Evolutionary conservation across 1,140 invertebrate species (phyloP), one percentile per base, ranked within the genome.

Genomic region (Heliconius hewitsoni): DNA sequence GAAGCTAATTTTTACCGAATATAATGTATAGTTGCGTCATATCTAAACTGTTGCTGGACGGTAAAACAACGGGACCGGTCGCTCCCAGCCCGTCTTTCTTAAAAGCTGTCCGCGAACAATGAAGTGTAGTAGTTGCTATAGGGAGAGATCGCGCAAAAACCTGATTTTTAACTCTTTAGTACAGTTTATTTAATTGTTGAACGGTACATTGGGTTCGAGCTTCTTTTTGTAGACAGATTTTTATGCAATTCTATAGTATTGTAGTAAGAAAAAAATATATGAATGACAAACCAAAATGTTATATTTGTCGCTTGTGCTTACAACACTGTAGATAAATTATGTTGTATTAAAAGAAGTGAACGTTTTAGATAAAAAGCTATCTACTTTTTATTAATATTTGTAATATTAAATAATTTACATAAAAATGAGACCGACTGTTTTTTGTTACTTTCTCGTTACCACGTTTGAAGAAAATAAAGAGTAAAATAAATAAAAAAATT

Each of bases 101-200:
- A 66, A 27, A 66, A 66, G 27, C 60, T 23, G 23, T 30, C 27
- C 60, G 23, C n/a, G 3, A 30, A 66, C 60, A 66, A 66, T 66
- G 60, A 66, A 66, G 13, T n/a, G 23, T 66, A 66, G 60, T 66
- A 27, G 11, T 66, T 66, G 60, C 60, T n/a, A 16, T 30, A 66
- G 60, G 60, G 60, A 66, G 60, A 30, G 60, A 66, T 66, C 60
- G 60, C 27, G 27, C 60, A 66, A 66, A 66, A 66, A 66, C 60
- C 60, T 66, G 60, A 66, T 66, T 66, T 66, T 66, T 66, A 66
- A 66, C 11, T 66, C 60, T 66, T 66, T 30, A 66, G 23, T 27
- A 30, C 60, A 30, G 60, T 66, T 66, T 66, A 66, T 52, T 52
- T 66, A 66, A 66, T 66, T 66, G 60, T 66, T 66, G 1, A 66